Base-by-base conservation (phyloP, 2,888 invertebrate genomes). In the Ganaspis brasiliensis region DNA sequence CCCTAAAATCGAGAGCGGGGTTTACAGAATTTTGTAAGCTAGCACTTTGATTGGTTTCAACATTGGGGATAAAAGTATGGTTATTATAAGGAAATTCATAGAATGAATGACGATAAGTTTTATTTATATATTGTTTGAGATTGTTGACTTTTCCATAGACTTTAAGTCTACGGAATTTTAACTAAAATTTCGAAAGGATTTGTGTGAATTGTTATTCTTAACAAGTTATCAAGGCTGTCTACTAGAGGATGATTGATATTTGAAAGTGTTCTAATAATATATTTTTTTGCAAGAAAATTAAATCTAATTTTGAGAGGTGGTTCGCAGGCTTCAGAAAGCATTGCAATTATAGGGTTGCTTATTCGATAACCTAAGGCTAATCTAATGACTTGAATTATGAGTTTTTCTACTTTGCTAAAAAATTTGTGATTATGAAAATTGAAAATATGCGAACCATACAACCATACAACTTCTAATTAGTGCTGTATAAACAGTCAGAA, bases 381-480 rank as follows among this genome's bases (percentile, higher is more conserved):
- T 12, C 40, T 3, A 40, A 40, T 40, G 40, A 9, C 40, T 40
- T 40, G 40, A 40, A 5, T 12, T 40, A 3, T 12, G 9, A 40
- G 40, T 10, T 40, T 40, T 40, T 40, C 40, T 40, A 40, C 2
- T 40, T 40, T 40, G 1, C 9, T 3, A 9, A 8, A 40, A 10
- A 10, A 40, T 40, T 9, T 40, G 40, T 40, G 40, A 10, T 40
- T 40, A 5, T 40, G 2, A 9, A 40, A 8, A 40, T 40, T 40
- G 10, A 40, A 40, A 9, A 40, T 40, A 10, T 12, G 40, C 4
- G 40, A 40, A 10, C 74, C 55, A 55, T 74, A 74, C 3, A n/a
- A 67, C 74, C 0, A 55, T 12, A 16, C 12, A 19, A 14, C 67
- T 37, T 16, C 67, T 55, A 3, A 74, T 52, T 9, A 40, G 35